phyloP scores from a whole-genome alignment of 2,888 invertebrate species.

The Spatulosminthurus flaviceps region DNA sequence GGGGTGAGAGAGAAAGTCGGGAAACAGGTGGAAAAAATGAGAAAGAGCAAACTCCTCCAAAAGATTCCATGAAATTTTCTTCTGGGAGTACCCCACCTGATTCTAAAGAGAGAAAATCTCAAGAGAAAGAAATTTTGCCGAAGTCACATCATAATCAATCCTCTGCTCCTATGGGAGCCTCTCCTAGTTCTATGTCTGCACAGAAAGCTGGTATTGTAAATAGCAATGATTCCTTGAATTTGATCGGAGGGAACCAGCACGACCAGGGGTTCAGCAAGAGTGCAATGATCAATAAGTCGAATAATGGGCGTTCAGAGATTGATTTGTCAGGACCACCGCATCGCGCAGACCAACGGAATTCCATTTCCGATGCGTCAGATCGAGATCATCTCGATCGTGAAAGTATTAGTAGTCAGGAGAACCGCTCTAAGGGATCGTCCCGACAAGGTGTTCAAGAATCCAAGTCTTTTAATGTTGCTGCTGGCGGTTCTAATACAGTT shows the following conservation, averaged over 20 bases:
- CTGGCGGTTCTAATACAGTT: neutral
- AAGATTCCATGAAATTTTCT: slow-evolving; percentile 6
- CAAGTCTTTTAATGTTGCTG: neutral
- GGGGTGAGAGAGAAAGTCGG: slow-evolving; percentile 49
- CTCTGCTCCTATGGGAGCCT: neutral
- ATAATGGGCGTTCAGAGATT: slow-evolving; percentile 27
- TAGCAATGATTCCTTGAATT: neutral
- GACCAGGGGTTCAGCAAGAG: slow-evolving; percentile 22
- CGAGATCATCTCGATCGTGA: slow-evolving; percentile 44
- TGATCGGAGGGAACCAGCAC: neutral
- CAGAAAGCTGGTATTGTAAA: neutral
- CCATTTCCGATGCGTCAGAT: slow-evolving; percentile 41
- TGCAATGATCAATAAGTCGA: slow-evolving; percentile 37
- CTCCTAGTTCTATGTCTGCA: neutral
- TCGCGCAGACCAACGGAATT: slow-evolving; percentile 4
- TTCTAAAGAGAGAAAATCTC: slow-evolving; percentile 36
- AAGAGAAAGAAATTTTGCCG: slow-evolving; percentile 27
- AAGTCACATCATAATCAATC: neutral
- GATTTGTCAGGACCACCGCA: neutral
- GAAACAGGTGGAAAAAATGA: slow-evolving; percentile 44
- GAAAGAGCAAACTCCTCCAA: slow-evolving; percentile 42
- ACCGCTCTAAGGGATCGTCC: slow-evolving; percentile 26
- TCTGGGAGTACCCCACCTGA: slow-evolving; percentile 5
- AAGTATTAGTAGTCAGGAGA: slow-evolving; percentile 43
- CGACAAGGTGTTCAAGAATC: slow-evolving; percentile 40